These are phyloP conservation scores for Plebejus melissa DNA, from an alignment of 2,888 invertebrate species.

Conservation along the genomic window DNA sequence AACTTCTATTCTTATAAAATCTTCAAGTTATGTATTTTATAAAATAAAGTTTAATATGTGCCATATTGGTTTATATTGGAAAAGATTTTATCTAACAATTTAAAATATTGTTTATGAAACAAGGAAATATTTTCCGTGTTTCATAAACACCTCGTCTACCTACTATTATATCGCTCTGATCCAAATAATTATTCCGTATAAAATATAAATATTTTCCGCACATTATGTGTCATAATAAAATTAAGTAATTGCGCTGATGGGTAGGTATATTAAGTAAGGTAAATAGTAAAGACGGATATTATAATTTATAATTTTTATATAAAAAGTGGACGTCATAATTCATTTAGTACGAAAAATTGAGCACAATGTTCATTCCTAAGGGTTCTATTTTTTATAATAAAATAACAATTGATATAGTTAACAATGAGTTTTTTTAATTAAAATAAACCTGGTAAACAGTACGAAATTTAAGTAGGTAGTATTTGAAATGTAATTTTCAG, in stretches of 20 bases:
- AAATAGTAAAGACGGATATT: conserved; percentile 10
- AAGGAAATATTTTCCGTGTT: neutral
- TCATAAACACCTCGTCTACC: neutral
- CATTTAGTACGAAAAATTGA: conserved; percentile 23
- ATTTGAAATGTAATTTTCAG: neutral
- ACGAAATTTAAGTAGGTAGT: neutral
- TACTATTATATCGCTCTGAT: neutral
- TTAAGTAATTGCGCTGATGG: conserved; percentile 24
- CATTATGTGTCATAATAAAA: neutral
- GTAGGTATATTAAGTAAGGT: neutral
- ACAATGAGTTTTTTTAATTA: neutral
- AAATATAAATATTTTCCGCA: conserved; percentile 3
- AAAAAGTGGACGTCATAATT: conserved; percentile 25
- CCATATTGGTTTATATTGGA: neutral
- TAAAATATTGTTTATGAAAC: neutral
- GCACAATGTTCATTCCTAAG: conserved; percentile 17
- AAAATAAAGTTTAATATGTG: neutral
- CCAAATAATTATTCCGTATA: neutral
- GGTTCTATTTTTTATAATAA: conserved; percentile 5
- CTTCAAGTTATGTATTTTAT: neutral
- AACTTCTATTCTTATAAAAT: neutral
- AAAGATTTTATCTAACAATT: neutral
- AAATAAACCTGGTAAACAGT: neutral
- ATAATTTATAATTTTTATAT: conserved; percentile 3
- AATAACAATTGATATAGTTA: neutral